Conservation (phyloP, 2,888 invertebrate species). For the Listrodromus nycthemerus region DNA sequence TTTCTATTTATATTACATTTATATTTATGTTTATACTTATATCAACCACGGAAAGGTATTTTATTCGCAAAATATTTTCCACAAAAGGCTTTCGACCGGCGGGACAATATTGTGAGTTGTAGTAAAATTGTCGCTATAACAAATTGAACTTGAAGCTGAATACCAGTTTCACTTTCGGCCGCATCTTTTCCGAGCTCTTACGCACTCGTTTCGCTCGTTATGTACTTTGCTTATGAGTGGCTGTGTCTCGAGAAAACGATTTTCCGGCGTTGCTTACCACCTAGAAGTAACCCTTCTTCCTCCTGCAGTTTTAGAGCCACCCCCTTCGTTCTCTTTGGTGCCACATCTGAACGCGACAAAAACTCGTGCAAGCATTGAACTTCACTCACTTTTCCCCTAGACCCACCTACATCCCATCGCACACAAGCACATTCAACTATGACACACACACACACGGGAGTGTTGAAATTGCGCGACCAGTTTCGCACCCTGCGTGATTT, state of each 20-base stretch:
- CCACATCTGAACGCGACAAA: slow-evolving; percentile 26
- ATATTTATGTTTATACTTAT: too few species aligned
- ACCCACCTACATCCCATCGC: neutral
- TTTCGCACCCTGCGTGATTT: slow-evolving; percentile 44
- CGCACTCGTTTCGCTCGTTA: slow-evolving; percentile 18
- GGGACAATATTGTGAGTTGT: neutral
- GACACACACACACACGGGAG: neutral
- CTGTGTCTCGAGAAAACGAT: slow-evolving; percentile 24
- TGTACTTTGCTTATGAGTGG: slow-evolving; percentile 1
- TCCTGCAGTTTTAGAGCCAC: slow-evolving; percentile 15
- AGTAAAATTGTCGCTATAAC: neutral
- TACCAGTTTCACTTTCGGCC: neutral
- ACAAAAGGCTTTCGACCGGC: too few species aligned
- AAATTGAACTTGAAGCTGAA: neutral
- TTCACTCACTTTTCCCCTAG: neutral
- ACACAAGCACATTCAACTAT: neutral
- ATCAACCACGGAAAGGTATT: too few species aligned
- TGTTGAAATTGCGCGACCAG: slow-evolving; percentile 60
- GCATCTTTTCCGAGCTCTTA: neutral
- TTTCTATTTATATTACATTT: neutral
- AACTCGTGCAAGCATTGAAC: slow-evolving; percentile 41
- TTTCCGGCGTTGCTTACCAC: slow-evolving; percentile 56
- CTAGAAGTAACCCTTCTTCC: slow-evolving; percentile 2
- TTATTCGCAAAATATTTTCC: too few species aligned
- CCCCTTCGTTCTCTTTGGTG: slow-evolving; percentile 20